Percentiles rank a stretch among this genome's conserved stretches.
These are phyloP conservation scores for Melanotaenia maccullochi DNA, from an alignment of 2,797 vertebrate genomes.

Conservation along the genomic window DNA sequence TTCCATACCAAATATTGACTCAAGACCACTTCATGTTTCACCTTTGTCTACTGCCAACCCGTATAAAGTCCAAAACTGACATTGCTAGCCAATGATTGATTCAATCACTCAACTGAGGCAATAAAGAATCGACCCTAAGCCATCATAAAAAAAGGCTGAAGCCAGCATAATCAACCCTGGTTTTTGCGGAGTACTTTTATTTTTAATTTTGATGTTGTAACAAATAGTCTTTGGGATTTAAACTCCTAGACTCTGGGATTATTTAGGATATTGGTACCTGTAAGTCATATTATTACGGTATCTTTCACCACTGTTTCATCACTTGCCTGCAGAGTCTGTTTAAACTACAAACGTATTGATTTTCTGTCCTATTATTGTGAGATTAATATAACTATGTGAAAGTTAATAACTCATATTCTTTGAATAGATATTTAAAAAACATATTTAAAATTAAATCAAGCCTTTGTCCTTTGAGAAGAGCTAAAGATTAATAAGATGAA, in stretches of 20 bases:
- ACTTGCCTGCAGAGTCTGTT: neutral
- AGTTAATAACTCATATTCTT: neutral
- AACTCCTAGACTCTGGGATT: neutral
- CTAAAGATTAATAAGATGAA: no score
- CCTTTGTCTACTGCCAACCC: neutral
- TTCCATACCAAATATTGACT: neutral
- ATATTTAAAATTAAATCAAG: neutral
- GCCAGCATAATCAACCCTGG: neutral
- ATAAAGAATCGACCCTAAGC: no score
- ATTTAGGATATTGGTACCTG: neutral
- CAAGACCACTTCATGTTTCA: neutral
- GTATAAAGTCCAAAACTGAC: neutral
- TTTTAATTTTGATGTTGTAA: neutral
- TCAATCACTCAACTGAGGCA: neutral
- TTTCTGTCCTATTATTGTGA: neutral
- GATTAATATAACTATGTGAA: neutral
- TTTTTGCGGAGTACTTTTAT: neutral
- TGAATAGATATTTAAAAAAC: neutral
- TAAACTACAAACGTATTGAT: conserved; percentile 1
- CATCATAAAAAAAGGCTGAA: neutral
- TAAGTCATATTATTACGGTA: neutral
- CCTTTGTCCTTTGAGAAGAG: no score
- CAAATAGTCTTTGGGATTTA: neutral
- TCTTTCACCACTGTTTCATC: neutral
- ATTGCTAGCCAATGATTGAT: neutral